Percentiles rank a stretch among this genome's conserved stretches.
These are phyloP conservation scores for Lytechinus variegatus DNA, from an alignment of 35 echinoderm and acorn worm genomes.

Conservation along the genomic window DNA sequence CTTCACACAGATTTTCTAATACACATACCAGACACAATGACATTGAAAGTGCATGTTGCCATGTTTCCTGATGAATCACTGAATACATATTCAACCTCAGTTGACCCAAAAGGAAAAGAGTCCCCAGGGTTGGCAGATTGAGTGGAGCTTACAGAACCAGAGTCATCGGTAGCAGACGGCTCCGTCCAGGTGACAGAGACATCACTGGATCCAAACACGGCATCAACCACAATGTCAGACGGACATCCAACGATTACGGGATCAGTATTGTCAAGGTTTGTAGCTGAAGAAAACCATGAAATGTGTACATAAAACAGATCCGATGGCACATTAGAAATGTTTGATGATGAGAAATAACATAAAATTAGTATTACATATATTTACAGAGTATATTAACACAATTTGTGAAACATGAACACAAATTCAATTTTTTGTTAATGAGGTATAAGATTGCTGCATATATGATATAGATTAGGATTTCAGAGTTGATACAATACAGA, in stretches of 20 bases:
- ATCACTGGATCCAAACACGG: background rate
- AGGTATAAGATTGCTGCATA: too few species aligned
- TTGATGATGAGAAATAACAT: too few species aligned
- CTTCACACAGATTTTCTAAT: too few species aligned
- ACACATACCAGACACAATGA: constrained; percentile 49
- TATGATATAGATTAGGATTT: too few species aligned
- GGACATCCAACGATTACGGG: constrained; percentile 16
- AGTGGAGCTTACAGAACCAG: constrained; percentile 5
- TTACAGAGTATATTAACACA: too few species aligned
- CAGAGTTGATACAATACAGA: too few species aligned
- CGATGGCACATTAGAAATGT: too few species aligned
- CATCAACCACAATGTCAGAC: background rate
- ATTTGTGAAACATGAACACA: too few species aligned
- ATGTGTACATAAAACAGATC: background rate
- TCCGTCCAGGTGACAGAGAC: constrained; percentile 25
- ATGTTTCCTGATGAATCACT: constrained; percentile 57
- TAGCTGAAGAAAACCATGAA: background rate
- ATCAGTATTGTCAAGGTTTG: background rate
- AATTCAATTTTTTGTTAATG: too few species aligned
- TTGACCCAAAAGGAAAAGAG: constrained; percentile 58
- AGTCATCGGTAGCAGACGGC: constrained; percentile 25
- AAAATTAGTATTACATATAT: too few species aligned
- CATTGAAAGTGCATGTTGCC: constrained; percentile 54
- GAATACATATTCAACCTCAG: constrained; percentile 65
- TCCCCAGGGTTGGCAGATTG: constrained; percentile 54